These are phyloP conservation scores for Brachionus angularis DNA, from an alignment of 1,140 invertebrate genomes.

Conservation along the genomic window DNA sequence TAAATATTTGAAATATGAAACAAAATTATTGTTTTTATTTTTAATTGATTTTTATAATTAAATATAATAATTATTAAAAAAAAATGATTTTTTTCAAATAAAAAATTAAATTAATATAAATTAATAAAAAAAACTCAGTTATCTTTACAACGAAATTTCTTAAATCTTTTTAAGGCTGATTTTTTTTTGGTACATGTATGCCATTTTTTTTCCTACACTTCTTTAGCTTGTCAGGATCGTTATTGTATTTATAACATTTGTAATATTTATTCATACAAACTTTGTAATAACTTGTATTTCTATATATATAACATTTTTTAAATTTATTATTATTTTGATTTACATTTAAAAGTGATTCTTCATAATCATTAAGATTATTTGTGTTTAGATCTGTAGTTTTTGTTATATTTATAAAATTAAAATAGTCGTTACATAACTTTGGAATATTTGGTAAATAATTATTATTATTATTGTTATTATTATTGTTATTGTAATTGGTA, in stretches of 20 bases:
- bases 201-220: constrained; percentile 9
- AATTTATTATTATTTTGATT: not conserved
- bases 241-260: constrained; percentile 8
- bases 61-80: too few species aligned
- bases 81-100: too few species aligned
- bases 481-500: too few species aligned
- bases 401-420: not conserved
- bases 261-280: constrained; percentile 15
- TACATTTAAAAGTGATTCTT: too few species aligned
- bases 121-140: too few species aligned
- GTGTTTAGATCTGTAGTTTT: not conserved
- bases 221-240: constrained; percentile 13
- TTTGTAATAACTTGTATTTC: not conserved
- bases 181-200: constrained; percentile 5
- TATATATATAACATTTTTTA: constrained; percentile 7
- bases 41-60: too few species aligned
- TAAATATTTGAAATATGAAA: too few species aligned
- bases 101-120: too few species aligned
- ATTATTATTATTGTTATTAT: too few species aligned
- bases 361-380: not conserved
- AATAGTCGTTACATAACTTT: constrained; percentile 28
- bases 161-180: not conserved
- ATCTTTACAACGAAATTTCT: not conserved
- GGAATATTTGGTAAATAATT: not conserved
- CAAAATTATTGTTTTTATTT: too few species aligned